Percentiles rank a stretch among this genome's conserved stretches.
phyloP scores from a whole-genome alignment of 2,888 invertebrate genomes.

The Zele albiditarsus region DNA sequence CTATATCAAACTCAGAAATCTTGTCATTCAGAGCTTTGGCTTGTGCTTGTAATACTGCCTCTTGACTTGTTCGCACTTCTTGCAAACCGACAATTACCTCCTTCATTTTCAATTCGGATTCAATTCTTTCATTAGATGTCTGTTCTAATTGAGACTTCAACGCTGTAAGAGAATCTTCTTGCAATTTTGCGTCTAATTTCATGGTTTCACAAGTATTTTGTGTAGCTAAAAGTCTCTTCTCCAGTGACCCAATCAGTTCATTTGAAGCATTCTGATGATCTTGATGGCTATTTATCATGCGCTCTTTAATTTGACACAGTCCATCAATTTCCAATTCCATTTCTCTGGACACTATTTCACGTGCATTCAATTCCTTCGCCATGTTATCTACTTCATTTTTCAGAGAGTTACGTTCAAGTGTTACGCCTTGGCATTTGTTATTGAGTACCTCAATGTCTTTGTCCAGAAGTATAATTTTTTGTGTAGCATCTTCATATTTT shows the following conservation, averaged over 20 bases:
- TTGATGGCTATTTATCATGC: not conserved
- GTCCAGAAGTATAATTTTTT: not conserved
- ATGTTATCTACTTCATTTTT: slow-evolving; percentile 21
- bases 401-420: slow-evolving; percentile 20
- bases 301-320: slow-evolving; percentile 28
- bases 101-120: slow-evolving; percentile 58
- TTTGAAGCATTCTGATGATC: slow-evolving; percentile 33
- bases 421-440: not conserved
- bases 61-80: slow-evolving; percentile 58
- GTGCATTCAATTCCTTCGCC: slow-evolving; percentile 17
- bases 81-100: slow-evolving; percentile 60
- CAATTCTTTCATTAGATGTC: slow-evolving; percentile 51
- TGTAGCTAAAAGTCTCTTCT: slow-evolving; percentile 43
- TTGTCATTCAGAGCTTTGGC: slow-evolving; percentile 58
- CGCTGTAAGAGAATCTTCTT: slow-evolving; percentile 52
- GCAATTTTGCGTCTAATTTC: slow-evolving; percentile 52
- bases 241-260: slow-evolving; percentile 31
- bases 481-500: slow-evolving; percentile 14
- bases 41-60: slow-evolving; percentile 56
- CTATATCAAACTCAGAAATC: slow-evolving; percentile 42
- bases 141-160: slow-evolving; percentile 52
- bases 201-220: slow-evolving; percentile 47
- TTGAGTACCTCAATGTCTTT: not conserved
- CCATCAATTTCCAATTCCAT: slow-evolving; percentile 28
- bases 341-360: not conserved